phyloP scores from a whole-genome alignment of 2,797 vertebrate genomes.

The Rachycentron canadum region DNA sequence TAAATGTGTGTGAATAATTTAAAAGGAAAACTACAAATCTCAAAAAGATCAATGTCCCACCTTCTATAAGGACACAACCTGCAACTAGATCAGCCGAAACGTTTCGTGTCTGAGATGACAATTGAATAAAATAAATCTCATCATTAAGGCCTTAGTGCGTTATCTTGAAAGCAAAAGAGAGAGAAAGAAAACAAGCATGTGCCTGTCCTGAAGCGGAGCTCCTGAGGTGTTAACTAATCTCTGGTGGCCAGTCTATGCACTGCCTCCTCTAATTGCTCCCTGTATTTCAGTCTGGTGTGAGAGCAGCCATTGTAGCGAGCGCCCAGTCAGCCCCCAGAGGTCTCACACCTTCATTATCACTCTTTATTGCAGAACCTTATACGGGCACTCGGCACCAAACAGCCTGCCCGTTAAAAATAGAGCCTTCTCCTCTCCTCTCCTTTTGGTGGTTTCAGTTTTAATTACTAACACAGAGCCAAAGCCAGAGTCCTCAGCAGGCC shows the following conservation, averaged over 20 bases:
- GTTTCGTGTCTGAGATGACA: constrained; percentile 64
- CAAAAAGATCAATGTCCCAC: constrained; percentile 62
- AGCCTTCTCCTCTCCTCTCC: constrained; percentile 88
- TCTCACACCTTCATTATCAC: constrained; percentile 99
- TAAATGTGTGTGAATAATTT: constrained; percentile 73
- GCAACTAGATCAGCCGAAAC: constrained; percentile 53
- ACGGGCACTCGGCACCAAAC: constrained; percentile 92
- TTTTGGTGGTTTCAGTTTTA: constrained; percentile 97
- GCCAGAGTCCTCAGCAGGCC: constrained; percentile 91
- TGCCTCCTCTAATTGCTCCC: constrained; percentile 94
- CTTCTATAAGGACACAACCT: constrained; percentile 48
- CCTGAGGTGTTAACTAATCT: constrained; percentile 93
- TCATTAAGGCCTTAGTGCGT: constrained; percentile 77
- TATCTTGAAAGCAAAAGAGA: constrained; percentile 82
- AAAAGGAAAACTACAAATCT: constrained; percentile 68
- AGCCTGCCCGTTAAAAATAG: constrained; percentile 96
- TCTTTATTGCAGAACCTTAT: constrained; percentile 96
- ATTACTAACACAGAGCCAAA: constrained; percentile 94
- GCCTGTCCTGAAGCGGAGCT: constrained; percentile 89
- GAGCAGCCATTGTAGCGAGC: constrained; percentile 93
- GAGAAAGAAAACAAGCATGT: constrained; percentile 85
- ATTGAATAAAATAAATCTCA: constrained; percentile 83
- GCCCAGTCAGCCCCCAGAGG: constrained; percentile 91
- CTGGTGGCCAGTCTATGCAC: constrained; percentile 90
- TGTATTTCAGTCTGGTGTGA: constrained; percentile 93